Base-by-base conservation (phyloP, 2,797 vertebrate species). In the Halcyon chelicuti region DNA sequence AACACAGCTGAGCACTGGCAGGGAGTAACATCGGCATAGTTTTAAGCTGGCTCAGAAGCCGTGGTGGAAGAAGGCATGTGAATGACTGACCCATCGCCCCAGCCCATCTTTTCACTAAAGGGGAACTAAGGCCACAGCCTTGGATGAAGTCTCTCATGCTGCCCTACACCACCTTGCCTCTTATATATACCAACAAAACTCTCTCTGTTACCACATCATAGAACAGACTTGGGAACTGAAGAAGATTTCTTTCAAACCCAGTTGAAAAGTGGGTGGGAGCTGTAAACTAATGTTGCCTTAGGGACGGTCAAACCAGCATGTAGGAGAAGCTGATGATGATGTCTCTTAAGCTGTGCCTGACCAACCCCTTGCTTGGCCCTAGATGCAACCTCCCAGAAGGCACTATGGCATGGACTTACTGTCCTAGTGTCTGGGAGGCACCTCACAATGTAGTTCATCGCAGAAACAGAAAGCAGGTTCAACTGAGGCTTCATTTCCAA, bases 1-100 rank as follows among this genome's bases (percentile, higher is more conserved):
- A 66, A 23, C 66, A 31, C 11, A 31, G 77, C 46, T 73, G 68
- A n/a, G 14, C 18, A 42, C 37, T 65, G 52, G 21, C 58, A 63
- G 37, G n/a, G 40, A 72, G 33, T 3, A 28, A 49, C 1, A 4
- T 7, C 52, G 28, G 29, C 0, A 1, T 26, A 21, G 5, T 44
- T 75, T 31, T 37, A 44, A 54, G 7, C 54, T 42, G 46, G 8
- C 52, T 78, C 1, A 2, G 37, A 84, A 71, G 54, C 26, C 1
- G 0, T 37, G 63, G 33, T 82, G 63, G 28, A 55, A 91, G n/a
- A 63, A 88, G 16, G 22, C 2, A 0, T 10, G 35, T 10, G 58
- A 44, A 29, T 22, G 37, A 68, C 29, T 58, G 66, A 44, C 13
- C 23, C 42, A 4, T 8, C 0, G 0, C 5, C 42, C 47, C 70